A percentile compares a stretch with the other conserved stretches of the same genome.
Evolutionary conservation across 2,113 vertebrate species (phyloP).

Genomic region (Suricata suricatta): DNA sequence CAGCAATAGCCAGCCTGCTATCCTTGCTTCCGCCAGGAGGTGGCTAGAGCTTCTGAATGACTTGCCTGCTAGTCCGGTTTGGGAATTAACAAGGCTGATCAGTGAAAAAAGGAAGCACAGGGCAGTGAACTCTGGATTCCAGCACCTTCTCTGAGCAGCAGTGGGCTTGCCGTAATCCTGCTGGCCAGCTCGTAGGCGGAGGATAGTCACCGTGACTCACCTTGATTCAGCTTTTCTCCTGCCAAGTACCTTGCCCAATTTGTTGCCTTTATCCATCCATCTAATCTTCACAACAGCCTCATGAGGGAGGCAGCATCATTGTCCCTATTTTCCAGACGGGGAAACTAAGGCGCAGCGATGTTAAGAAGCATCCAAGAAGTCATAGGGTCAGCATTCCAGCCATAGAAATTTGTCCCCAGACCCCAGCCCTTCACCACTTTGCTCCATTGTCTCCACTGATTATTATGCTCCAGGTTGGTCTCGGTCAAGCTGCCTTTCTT

Average conservation of each 20-base stretch:
- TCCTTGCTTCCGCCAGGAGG: slow-evolving; percentile 8
- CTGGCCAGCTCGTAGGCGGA: neutral
- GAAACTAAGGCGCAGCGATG: neutral
- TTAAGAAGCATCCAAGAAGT: neutral
- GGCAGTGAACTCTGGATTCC: neutral
- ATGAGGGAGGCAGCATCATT: neutral
- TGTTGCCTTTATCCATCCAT: neutral
- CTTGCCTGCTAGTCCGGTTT: neutral
- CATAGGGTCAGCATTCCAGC: neutral
- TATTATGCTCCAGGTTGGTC: neutral
- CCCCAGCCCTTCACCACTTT: neutral
- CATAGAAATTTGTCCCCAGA: neutral
- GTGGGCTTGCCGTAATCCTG: neutral
- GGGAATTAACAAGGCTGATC: neutral
- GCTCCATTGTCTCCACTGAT: neutral
- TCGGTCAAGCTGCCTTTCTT: neutral
- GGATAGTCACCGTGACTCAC: neutral
- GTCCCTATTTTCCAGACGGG: neutral
- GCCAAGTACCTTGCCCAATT: neutral
- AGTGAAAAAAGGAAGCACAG: neutral
- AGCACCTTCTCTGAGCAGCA: neutral
- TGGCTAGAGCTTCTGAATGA: neutral
- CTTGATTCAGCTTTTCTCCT: neutral
- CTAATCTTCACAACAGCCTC: neutral
- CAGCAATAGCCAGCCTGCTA: neutral